These are phyloP conservation scores for Eupithecia vulgata DNA, from an alignment of 2,888 invertebrate species.

Conservation along the genomic window DNA sequence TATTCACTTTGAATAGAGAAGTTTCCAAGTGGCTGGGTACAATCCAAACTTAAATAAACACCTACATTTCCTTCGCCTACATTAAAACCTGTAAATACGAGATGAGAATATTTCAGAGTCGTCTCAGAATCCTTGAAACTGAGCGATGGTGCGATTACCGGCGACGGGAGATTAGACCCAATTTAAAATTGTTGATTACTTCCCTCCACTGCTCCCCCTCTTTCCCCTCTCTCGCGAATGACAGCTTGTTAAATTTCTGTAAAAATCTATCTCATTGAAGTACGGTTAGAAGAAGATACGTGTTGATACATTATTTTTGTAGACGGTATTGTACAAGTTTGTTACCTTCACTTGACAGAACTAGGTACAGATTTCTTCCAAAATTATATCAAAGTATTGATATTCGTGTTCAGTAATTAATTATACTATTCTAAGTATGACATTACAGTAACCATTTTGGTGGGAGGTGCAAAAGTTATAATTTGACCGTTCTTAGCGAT, in stretches of 20 bases:
- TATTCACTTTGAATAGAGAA: too few relatives aligned
- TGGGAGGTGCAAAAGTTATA: too few relatives aligned
- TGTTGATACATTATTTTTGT: not conserved
- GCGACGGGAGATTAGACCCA: slow-evolving; percentile 75
- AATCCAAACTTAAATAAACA: not conserved
- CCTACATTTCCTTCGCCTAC: not conserved
- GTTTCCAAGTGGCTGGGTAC: too few relatives aligned
- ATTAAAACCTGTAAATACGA: slow-evolving; percentile 10
- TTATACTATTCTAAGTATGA: too few relatives aligned
- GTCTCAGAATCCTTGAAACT: slow-evolving; percentile 15
- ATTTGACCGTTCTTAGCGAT: too few relatives aligned
- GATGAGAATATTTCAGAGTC: slow-evolving; percentile 4
- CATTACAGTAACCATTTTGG: too few relatives aligned
- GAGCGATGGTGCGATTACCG: slow-evolving; percentile 75
- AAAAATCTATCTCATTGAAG: slow-evolving; percentile 56
- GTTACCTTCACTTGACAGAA: too few relatives aligned
- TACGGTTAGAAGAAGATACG: slow-evolving; percentile 46
- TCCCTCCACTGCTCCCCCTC: slow-evolving; percentile 55
- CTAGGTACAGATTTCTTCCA: too few relatives aligned
- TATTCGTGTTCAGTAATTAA: too few relatives aligned
- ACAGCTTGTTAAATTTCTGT: slow-evolving; percentile 72
- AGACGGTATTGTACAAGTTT: not conserved
- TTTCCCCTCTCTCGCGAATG: slow-evolving; percentile 54
- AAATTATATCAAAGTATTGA: too few relatives aligned
- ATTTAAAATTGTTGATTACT: slow-evolving; percentile 83